phyloP scores from a whole-genome alignment of 2,113 vertebrate genomes.

The Polyodon spathula region DNA sequence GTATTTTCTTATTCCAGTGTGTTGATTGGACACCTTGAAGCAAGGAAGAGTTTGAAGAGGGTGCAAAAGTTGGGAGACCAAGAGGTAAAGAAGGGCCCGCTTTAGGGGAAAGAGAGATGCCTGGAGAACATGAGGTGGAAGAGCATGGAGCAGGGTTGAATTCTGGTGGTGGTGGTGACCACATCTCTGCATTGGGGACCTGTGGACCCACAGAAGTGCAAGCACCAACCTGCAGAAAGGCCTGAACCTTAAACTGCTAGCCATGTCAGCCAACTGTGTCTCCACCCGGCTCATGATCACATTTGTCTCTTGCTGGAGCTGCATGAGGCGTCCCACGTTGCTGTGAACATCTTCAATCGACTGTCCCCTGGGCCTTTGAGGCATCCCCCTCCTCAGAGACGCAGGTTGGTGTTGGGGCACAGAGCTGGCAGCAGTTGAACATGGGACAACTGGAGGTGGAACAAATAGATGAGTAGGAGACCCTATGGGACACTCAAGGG shows the following conservation, averaged over 20 bases:
- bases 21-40: too few species aligned
- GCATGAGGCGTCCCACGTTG: not conserved
- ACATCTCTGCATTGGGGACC: too few species aligned
- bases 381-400: not conserved
- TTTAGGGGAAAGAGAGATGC: too few species aligned
- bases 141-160: not conserved
- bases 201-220: not conserved
- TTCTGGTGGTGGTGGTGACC: not conserved
- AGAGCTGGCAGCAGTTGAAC: not conserved
- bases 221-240: not conserved
- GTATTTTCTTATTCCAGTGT: too few species aligned
- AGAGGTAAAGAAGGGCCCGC: too few species aligned
- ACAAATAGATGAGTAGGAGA: not conserved
- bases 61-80: too few species aligned
- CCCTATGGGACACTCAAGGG: not conserved
- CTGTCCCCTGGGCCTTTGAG: not conserved
- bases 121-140: too few species aligned
- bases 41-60: too few species aligned
- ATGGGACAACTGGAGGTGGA: not conserved
- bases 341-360: not conserved
- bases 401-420: not conserved
- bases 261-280: not conserved
- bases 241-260: not conserved
- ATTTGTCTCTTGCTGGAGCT: not conserved
- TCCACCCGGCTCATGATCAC: not conserved